Conservation (phyloP, 2,797 vertebrate genomes). For the Taeniopygia guttata region DNA sequence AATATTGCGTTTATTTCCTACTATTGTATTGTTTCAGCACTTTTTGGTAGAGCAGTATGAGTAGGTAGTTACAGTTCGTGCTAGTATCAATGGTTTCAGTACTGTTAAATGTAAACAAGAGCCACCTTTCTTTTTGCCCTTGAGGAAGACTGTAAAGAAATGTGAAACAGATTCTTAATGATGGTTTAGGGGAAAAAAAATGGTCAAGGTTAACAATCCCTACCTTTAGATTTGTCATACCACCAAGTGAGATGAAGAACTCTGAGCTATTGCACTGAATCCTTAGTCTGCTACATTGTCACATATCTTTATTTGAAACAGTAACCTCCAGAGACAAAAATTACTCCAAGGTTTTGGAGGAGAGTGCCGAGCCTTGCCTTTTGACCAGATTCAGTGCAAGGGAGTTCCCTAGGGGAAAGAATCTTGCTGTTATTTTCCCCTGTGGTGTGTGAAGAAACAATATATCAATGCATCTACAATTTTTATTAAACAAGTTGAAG, state of each 20-base stretch:
- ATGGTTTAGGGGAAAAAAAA: not conserved
- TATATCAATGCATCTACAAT: not conserved
- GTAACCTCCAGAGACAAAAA: not conserved
- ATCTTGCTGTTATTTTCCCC: not conserved
- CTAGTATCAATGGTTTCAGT: not conserved
- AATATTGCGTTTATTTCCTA: not conserved
- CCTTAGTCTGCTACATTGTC: not conserved
- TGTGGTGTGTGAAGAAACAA: not conserved
- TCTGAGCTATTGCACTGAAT: not conserved
- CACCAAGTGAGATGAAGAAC: not conserved
- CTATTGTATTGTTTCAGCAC: not conserved
- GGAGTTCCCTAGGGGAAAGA: not conserved
- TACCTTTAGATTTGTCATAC: not conserved
- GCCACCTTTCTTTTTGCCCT: not conserved
- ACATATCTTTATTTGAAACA: not conserved
- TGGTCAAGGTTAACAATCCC: not conserved
- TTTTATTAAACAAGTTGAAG: not conserved
- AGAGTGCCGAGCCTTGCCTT: not conserved
- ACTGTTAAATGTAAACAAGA: not conserved
- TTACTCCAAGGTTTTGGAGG: not conserved
- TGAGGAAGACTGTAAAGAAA: not conserved
- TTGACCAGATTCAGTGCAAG: not conserved
- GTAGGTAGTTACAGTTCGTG: not conserved
- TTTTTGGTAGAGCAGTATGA: not conserved
- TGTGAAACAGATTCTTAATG: not conserved